phyloP scores from a whole-genome alignment of 2,888 invertebrate genomes.

The Thecocarcelia acutangulata region DNA sequence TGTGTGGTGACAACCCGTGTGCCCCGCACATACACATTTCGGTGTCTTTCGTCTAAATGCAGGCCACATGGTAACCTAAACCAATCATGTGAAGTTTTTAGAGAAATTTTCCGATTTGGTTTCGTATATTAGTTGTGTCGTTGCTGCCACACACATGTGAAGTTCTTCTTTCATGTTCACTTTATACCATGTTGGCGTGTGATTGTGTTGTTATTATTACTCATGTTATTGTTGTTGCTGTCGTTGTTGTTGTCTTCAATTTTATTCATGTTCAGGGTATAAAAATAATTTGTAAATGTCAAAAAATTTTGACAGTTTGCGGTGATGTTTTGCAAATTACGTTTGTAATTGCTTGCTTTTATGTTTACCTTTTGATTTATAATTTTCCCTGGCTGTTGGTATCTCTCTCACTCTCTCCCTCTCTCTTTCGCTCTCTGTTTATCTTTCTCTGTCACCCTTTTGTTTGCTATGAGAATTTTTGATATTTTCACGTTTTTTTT shows the following conservation, averaged over 20 bases:
- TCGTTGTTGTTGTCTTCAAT: constrained; percentile 51
- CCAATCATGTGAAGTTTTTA: background rate
- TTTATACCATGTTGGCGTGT: constrained; percentile 27
- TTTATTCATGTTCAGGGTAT: constrained; percentile 65
- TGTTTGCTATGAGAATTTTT: background rate
- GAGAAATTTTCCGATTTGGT: background rate
- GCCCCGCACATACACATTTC: too few species aligned
- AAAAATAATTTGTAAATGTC: constrained; percentile 81
- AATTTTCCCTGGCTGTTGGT: constrained; percentile 46
- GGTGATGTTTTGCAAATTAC: constrained; percentile 81
- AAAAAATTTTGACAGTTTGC: constrained; percentile 80
- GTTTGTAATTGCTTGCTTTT: constrained; percentile 71
- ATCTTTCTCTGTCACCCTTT: too few species aligned
- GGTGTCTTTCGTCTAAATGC: too few species aligned
- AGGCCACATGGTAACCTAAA: too few species aligned
- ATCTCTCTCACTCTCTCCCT: background rate
- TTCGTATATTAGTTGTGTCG: constrained; percentile 19
- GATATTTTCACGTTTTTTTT: background rate
- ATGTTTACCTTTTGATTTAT: constrained; percentile 68
- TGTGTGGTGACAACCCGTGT: too few species aligned
- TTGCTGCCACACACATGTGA: constrained; percentile 51
- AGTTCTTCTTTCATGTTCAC: constrained; percentile 43
- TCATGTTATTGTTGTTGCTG: constrained; percentile 29
- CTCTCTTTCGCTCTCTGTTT: too few species aligned
- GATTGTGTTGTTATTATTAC: constrained; percentile 36